Conservation (phyloP, 2,797 vertebrate species). For the Tamandua tetradactyla region DNA sequence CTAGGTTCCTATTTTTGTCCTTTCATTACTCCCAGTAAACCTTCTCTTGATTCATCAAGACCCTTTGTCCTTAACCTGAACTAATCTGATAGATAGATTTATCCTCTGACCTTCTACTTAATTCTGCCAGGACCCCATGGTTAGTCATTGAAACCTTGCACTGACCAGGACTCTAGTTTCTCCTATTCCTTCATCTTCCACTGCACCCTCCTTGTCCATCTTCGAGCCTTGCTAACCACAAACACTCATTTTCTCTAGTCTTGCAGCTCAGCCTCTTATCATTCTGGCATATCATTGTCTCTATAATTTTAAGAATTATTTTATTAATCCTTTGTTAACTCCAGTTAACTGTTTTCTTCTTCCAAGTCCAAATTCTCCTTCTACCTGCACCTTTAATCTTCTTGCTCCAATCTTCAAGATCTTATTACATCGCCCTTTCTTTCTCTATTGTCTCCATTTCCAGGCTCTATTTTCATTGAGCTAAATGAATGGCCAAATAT, state of each 20-base stretch:
- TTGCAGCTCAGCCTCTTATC: not conserved
- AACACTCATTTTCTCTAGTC: not conserved
- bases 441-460: not conserved
- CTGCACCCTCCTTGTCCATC: accelerated
- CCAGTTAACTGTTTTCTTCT: not conserved
- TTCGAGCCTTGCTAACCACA: not conserved
- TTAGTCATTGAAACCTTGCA: accelerated
- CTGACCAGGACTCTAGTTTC: too few relatives aligned
- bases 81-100: not conserved
- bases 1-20: not conserved
- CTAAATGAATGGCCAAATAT: not conserved
- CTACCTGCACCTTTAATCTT: not conserved
- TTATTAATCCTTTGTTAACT: not conserved
- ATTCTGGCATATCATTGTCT: not conserved
- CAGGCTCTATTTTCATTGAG: not conserved
- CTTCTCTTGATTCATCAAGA: not conserved
- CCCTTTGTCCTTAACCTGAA: not conserved
- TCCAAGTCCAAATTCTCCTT: not conserved
- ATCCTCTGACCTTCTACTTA: not conserved
- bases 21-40: not conserved
- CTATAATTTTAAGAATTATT: not conserved
- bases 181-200: not conserved
- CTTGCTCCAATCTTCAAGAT: not conserved
- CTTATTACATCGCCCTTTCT: not conserved
- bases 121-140: not conserved